A percentile compares a stretch with the other conserved stretches of the same genome.
phyloP scores from a whole-genome alignment of 1,140 invertebrate species.

The Drosophila trapezifrons region DNA sequence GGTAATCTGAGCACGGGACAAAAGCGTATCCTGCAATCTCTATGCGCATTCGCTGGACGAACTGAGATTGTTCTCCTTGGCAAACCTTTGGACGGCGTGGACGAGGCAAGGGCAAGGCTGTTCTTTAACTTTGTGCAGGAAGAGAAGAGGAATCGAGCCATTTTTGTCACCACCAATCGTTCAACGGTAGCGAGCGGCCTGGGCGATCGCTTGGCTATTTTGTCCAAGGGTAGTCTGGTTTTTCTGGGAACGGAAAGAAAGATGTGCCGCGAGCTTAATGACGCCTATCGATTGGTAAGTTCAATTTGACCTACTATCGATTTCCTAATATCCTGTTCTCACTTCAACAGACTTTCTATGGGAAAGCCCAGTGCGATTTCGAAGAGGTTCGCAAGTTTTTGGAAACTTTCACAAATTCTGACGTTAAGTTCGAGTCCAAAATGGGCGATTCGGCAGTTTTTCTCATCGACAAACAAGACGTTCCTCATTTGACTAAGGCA shows the following conservation, averaged over 20 bases:
- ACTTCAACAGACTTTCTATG: constrained; percentile 27
- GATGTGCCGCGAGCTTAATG: constrained; percentile 12
- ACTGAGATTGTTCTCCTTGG: constrained; percentile 44
- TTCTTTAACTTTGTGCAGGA: constrained; percentile 36
- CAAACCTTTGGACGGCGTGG: constrained; percentile 56
- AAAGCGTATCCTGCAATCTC: constrained; percentile 23
- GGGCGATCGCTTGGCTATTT: constrained; percentile 49
- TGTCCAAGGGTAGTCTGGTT: constrained; percentile 27
- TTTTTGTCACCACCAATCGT: constrained; percentile 49
- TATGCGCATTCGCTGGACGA: constrained; percentile 55
- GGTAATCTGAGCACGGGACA: constrained; percentile 28
- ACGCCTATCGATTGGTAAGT: constrained; percentile 58
- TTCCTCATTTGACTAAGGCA: background rate
- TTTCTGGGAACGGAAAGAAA: constrained; percentile 1
- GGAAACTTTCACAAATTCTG: background rate
- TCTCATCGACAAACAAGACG: constrained; percentile 1
- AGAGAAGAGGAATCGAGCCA: constrained; percentile 26
- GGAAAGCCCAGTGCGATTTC: constrained; percentile 20
- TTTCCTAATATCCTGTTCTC: background rate
- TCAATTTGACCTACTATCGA: too few species aligned
- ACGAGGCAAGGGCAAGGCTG: constrained; percentile 16
- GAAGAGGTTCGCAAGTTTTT: constrained; percentile 12
- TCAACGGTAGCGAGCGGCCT: constrained; percentile 44
- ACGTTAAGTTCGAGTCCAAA: constrained; percentile 27
- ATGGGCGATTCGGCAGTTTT: constrained; percentile 24